Percentiles rank a stretch among this genome's conserved stretches.
phyloP scores from a whole-genome alignment of 2,888 invertebrate genomes.

The Odontomyia ornata region DNA sequence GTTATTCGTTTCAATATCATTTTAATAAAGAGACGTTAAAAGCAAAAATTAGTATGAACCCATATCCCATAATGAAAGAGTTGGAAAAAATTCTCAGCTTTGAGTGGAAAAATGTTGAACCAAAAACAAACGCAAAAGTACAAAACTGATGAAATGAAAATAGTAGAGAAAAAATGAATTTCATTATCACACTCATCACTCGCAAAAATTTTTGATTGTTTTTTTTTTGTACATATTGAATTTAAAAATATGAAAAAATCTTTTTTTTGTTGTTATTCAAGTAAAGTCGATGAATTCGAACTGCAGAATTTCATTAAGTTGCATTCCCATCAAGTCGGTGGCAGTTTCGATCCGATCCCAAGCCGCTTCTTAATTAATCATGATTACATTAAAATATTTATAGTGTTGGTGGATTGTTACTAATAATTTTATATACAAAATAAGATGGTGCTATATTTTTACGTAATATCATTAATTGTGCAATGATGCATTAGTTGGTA shows the following conservation, averaged over 20 bases:
- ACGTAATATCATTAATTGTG: not conserved
- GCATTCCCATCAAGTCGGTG: conserved; percentile 28
- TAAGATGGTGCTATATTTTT: not conserved
- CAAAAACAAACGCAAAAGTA: not conserved
- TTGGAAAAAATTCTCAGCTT: not conserved
- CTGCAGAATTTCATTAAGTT: conserved; percentile 17
- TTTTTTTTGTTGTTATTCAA: not conserved
- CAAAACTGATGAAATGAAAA: conserved; percentile 14
- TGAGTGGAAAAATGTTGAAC: too few species aligned
- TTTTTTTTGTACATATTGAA: not conserved
- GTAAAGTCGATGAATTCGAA: conserved; percentile 11
- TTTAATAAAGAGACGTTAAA: not conserved
- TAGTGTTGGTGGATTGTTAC: not conserved
- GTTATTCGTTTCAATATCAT: not conserved
- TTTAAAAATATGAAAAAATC: conserved; percentile 29
- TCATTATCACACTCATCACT: conserved; percentile 48
- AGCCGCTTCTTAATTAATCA: conserved; percentile 19
- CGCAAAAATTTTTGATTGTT: conserved; percentile 44
- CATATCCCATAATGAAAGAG: not conserved
- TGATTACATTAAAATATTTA: too few species aligned
- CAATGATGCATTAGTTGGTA: conserved; percentile 1
- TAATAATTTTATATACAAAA: not conserved
- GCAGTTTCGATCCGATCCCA: conserved; percentile 47
- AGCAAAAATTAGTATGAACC: not conserved
- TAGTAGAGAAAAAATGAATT: conserved; percentile 27